A percentile compares a stretch with the other conserved stretches of the same genome.
phyloP scores from a whole-genome alignment of 2,888 invertebrate genomes.

The Eupithecia pulchellata region DNA sequence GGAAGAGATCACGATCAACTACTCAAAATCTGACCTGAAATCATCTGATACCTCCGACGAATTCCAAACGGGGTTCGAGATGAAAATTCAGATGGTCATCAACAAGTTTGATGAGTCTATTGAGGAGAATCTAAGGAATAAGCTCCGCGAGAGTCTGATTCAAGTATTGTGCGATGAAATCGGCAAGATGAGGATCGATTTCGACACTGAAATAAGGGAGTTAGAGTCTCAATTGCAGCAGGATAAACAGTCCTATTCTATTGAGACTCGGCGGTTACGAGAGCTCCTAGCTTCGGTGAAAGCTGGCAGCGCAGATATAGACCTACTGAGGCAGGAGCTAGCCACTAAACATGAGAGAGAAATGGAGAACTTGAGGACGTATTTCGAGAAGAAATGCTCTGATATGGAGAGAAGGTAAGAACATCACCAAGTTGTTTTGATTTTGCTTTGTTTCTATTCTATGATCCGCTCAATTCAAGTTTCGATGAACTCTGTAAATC shows the following conservation, averaged over 20 bases:
- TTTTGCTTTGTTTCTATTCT: background rate
- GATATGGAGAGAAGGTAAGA: conserved; percentile 91
- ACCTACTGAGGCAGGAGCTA: conserved; percentile 85
- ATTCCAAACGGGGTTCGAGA: conserved; percentile 72
- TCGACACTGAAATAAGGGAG: conserved; percentile 72
- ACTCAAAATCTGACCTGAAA: conserved; percentile 73
- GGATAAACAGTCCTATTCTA: conserved; percentile 84
- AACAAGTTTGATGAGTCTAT: conserved; percentile 70
- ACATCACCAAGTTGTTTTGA: background rate
- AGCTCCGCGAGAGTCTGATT: conserved; percentile 83
- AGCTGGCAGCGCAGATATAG: conserved; percentile 84
- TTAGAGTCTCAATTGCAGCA: conserved; percentile 79
- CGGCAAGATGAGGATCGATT: conserved; percentile 74
- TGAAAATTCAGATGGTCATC: conserved; percentile 64
- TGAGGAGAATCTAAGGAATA: conserved; percentile 75
- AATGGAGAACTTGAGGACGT: conserved; percentile 91
- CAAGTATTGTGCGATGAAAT: conserved; percentile 84
- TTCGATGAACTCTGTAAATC: conserved; percentile 5
- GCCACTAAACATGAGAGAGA: conserved; percentile 89
- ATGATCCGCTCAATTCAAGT: background rate
- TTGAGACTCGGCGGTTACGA: conserved; percentile 82
- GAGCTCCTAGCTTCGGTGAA: conserved; percentile 85
- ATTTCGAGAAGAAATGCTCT: conserved; percentile 92
- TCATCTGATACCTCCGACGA: conserved; percentile 71
- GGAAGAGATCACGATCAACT: conserved; percentile 76